Evolutionary conservation across 1,140 invertebrate genomes (phyloP).

Genomic region (Penaeus vannamei): DNA sequence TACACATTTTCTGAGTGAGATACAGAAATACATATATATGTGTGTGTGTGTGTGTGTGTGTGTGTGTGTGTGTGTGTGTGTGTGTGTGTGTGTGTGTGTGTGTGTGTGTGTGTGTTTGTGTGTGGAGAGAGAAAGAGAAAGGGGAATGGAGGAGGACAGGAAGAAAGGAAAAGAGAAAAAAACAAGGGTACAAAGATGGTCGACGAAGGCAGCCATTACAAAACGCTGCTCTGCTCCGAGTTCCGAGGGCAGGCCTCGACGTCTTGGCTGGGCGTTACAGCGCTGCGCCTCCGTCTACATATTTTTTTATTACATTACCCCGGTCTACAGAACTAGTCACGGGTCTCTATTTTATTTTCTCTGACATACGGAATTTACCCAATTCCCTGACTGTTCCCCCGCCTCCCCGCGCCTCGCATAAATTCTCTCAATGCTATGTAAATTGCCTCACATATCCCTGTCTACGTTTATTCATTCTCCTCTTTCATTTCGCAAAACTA

Average conservation of each 20-base stretch:
- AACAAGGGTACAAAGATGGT: background rate
- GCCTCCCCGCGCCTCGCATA: conserved; percentile 8
- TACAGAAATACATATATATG: background rate
- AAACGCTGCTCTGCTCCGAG: no score
- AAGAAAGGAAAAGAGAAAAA: background rate
- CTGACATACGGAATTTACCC: no score
- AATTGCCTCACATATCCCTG: conserved; percentile 5
- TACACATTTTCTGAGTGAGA: background rate
- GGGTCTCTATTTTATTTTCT: no score
- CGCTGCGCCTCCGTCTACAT: no score
- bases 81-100: conserved; percentile 33
- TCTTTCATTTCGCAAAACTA: no score
- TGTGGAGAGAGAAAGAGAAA: conserved; percentile 13
- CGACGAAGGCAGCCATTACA: no score
- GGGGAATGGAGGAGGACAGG: background rate
- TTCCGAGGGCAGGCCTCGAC: no score
- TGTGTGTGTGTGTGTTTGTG: background rate
- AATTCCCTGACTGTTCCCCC: background rate
- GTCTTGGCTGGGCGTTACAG: no score
- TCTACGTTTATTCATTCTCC: no score
- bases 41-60: background rate
- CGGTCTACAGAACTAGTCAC: no score
- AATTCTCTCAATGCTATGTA: conserved; percentile 41
- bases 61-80: background rate
- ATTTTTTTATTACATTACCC: no score